Evolutionary conservation across 2,113 vertebrate genomes (phyloP).

Genomic region (Sinocyclocheilus anshuiensis): DNA sequence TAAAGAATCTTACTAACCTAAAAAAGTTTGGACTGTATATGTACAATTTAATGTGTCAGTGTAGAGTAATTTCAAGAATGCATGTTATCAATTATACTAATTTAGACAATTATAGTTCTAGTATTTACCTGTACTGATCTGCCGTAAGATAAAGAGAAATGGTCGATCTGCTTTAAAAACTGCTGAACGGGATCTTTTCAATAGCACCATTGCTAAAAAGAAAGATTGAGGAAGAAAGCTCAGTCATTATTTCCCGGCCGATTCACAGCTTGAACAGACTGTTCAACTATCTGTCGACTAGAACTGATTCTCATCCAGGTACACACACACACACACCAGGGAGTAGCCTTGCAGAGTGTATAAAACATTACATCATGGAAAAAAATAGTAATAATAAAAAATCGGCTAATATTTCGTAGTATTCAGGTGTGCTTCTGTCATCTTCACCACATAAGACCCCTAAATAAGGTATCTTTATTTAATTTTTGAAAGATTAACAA

Average conservation of each 20-base stretch:
- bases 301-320: not conserved
- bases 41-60: not conserved
- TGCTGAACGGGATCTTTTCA: constrained; percentile 85
- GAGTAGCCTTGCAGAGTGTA: not conserved
- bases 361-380: not conserved
- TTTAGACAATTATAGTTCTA: not conserved
- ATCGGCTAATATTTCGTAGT: not conserved
- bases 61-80: not conserved
- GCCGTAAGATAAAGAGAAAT: constrained; percentile 85
- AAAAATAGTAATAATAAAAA: not conserved
- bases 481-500: not conserved
- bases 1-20: not conserved
- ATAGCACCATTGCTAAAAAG: constrained; percentile 82
- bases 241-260: not conserved
- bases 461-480: not conserved
- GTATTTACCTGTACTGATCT: constrained; percentile 80
- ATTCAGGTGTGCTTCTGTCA: not conserved
- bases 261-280: constrained; percentile 4
- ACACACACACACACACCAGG: not conserved
- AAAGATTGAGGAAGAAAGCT: not conserved
- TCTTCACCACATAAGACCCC: not conserved
- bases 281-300: constrained; percentile 1
- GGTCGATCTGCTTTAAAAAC: constrained; percentile 89
- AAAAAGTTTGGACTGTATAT: not conserved
- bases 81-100: not conserved